Evolutionary conservation across 1,140 invertebrate genomes (phyloP), one percentile per base, ranked within the genome.

Genomic region (Achatina immaculata): DNA sequence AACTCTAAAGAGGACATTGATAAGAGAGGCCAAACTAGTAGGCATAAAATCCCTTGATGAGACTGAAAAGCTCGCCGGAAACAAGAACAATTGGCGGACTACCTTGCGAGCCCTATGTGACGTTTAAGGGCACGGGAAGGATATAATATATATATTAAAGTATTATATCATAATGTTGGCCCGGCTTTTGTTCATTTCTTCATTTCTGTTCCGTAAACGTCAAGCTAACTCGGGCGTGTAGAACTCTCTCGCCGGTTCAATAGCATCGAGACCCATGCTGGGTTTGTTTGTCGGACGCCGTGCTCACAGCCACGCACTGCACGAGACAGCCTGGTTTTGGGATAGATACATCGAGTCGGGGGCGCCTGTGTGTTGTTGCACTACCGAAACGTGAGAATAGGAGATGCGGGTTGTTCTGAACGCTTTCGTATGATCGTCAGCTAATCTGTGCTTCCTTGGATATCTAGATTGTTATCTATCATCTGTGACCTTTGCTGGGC

Each of bases 191-290:
- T n/a, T n/a, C n/a, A n/a, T n/a, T n/a, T n/a, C n/a, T n/a, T n/a
- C n/a, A n/a, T n/a, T n/a, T n/a, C n/a, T n/a, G n/a, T n/a, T n/a
- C n/a, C n/a, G n/a, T n/a, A n/a, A n/a, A n/a, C n/a, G n/a, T n/a
- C n/a, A n/a, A n/a, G n/a, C n/a, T n/a, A n/a, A n/a, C n/a, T 48
- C 55, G 58, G n/a, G 58, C 28, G 58, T 62, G 58, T 62, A 31
- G n/a, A 31, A 28, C 16, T 2, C 58, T n/a, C 31, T 16, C 58
- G 58, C 4, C 58, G n/a, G 58, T 62, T 62, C n/a, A 62, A 31
- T 62, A 62, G 58, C 58, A 62, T 62, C 58, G n/a, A 62, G n/a
- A 62, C 58, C 58, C 58, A 31, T 62, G 58, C 58, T 34, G 58
- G 58, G 9, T 62, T 62, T 62, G 58, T 62, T 62, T n/a, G 58